Conservation (phyloP, 2,888 invertebrate genomes). For the Torymus auratus region DNA sequence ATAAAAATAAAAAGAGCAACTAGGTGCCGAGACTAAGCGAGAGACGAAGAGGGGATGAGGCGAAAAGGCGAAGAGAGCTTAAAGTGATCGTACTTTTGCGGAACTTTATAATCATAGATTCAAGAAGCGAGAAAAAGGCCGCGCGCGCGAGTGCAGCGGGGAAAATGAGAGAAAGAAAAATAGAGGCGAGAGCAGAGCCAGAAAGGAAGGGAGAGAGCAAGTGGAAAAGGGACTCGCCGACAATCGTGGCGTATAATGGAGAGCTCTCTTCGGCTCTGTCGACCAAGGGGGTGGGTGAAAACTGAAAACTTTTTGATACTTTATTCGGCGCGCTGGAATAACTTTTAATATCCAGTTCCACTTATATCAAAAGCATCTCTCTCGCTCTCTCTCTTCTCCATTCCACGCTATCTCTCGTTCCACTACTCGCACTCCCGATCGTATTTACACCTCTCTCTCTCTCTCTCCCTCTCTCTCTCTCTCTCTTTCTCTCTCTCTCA, state of each 20-base stretch:
- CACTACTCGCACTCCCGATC: neutral
- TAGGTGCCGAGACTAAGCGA: slow-evolving; percentile 10
- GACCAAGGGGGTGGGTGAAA: slow-evolving; percentile 19
- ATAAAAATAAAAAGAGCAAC: neutral
- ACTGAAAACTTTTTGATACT: slow-evolving; percentile 65
- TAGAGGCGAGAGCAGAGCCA: slow-evolving; percentile 53
- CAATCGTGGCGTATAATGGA: slow-evolving; percentile 57
- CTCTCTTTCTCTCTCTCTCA: neutral
- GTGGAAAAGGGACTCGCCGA: slow-evolving; percentile 35
- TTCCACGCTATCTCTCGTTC: slow-evolving; percentile 1
- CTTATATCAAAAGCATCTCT: slow-evolving; percentile 42
- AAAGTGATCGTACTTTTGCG: slow-evolving; percentile 52
- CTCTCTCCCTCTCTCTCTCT: neutral
- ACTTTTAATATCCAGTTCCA: slow-evolving; percentile 63
- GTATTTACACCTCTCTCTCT: neutral
- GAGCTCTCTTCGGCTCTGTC: slow-evolving; percentile 45
- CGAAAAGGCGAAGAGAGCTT: slow-evolving; percentile 53
- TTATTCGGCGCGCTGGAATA: slow-evolving; percentile 62
- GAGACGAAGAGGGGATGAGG: slow-evolving; percentile 46
- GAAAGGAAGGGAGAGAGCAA: slow-evolving; percentile 3
- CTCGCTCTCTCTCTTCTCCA: neutral
- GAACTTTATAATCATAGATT: slow-evolving; percentile 58
- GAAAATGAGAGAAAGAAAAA: slow-evolving; percentile 37
- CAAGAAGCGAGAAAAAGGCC: slow-evolving; percentile 50
- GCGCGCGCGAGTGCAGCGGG: slow-evolving; percentile 19